A percentile compares a stretch with the other conserved stretches of the same genome.
phyloP scores from a whole-genome alignment of 2,113 vertebrate genomes.

The Stictonetta naevosa region DNA sequence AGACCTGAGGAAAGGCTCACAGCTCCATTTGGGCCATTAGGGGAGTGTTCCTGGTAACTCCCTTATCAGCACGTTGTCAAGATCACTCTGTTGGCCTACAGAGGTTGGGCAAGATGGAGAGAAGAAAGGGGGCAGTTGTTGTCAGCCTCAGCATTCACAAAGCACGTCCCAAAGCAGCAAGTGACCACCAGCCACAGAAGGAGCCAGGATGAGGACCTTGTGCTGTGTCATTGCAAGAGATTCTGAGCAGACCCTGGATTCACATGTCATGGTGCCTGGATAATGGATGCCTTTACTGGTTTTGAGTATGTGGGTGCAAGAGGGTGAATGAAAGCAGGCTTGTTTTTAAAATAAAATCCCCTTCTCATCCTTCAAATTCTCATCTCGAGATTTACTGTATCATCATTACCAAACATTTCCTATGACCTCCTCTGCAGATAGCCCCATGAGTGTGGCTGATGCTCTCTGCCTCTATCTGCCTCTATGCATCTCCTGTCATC shows the following conservation, averaged over 20 bases:
- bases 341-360: background rate
- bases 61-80: background rate
- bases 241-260: background rate
- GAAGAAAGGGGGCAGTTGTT: background rate
- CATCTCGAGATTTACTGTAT: background rate
- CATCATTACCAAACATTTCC: background rate
- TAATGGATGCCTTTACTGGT: background rate
- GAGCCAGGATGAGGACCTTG: background rate
- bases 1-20: background rate
- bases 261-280: background rate
- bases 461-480: background rate
- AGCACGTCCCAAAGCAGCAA: background rate
- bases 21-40: background rate
- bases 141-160: background rate
- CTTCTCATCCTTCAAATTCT: background rate
- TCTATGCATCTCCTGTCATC: background rate
- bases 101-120: background rate
- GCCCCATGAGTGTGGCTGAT: background rate
- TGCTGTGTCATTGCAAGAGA: rapidly evolving
- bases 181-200: background rate
- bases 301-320: background rate
- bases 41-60: background rate
- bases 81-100: background rate
- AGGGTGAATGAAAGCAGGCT: background rate
- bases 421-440: background rate